Evolutionary conservation across 1,140 invertebrate species (phyloP).

Genomic region (Elysia chlorotica): DNA sequence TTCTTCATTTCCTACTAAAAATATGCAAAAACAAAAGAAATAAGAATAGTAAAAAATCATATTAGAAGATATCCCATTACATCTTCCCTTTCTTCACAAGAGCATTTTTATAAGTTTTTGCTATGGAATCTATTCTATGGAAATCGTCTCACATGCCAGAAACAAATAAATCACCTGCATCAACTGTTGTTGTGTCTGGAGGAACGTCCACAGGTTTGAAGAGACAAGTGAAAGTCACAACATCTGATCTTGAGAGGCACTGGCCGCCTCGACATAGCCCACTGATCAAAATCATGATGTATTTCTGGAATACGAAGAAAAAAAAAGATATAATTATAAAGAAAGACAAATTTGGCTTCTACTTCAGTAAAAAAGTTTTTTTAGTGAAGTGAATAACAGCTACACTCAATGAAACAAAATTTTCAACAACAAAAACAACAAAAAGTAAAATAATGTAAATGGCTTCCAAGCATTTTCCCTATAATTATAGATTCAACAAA

Average conservation of each 20-base stretch:
- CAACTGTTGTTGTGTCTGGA: too few relatives aligned
- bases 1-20: too few relatives aligned
- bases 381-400: too few relatives aligned
- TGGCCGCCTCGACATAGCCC: slow-evolving; percentile 57
- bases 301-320: slow-evolving; percentile 48
- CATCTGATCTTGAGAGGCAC: slow-evolving; percentile 59
- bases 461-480: too few relatives aligned
- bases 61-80: too few relatives aligned
- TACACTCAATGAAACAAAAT: too few relatives aligned
- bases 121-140: too few relatives aligned
- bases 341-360: background rate
- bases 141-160: too few relatives aligned
- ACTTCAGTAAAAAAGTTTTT: background rate
- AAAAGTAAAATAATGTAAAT: too few relatives aligned
- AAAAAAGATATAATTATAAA: slow-evolving; percentile 1
- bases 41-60: background rate
- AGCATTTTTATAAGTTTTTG: background rate
- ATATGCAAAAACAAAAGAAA: background rate
- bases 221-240: slow-evolving; percentile 69
- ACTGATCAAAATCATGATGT: slow-evolving; percentile 59
- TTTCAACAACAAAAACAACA: too few relatives aligned
- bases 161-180: too few relatives aligned
- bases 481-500: too few relatives aligned
- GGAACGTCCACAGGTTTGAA: slow-evolving; percentile 66
- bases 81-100: background rate